A percentile compares a stretch with the other conserved stretches of the same genome.
These are phyloP conservation scores for Petromus typicus DNA, from an alignment of 2,113 vertebrate genomes.

Conservation along the genomic window DNA sequence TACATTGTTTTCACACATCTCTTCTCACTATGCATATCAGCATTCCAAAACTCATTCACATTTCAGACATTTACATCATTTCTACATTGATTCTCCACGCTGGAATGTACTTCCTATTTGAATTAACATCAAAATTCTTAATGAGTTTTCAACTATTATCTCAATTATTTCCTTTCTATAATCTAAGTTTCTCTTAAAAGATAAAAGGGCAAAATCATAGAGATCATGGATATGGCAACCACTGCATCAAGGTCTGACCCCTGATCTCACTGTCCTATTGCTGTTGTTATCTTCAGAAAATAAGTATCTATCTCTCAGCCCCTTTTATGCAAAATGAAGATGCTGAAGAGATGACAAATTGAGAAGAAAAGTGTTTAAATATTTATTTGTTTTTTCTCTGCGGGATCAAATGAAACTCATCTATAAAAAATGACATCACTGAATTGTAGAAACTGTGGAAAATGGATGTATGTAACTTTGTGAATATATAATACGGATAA, in stretches of 20 bases:
- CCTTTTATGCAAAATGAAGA: not conserved
- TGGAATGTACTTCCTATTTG: not conserved
- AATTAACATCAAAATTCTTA: not conserved
- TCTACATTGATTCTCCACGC: not conserved
- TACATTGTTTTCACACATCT: not conserved
- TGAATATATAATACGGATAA: not conserved
- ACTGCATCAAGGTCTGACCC: not conserved
- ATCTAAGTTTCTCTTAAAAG: not conserved
- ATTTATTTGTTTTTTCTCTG: not conserved
- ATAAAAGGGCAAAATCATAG: not conserved
- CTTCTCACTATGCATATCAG: too few species aligned
- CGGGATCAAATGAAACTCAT: not conserved
- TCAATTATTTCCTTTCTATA: not conserved
- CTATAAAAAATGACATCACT: not conserved
- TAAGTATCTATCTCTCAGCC: not conserved
- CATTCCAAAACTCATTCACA: not conserved
- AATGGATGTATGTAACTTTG: not conserved
- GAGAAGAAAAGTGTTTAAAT: not conserved
- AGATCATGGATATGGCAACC: not conserved
- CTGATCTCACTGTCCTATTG: not conserved
- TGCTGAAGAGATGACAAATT: not conserved
- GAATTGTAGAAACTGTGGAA: not conserved
- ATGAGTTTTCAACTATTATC: not conserved
- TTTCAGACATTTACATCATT: not conserved
- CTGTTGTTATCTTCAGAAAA: not conserved